Evolutionary conservation across 2,888 invertebrate species (phyloP).

Genomic region (Lasioglossum lativentre): DNA sequence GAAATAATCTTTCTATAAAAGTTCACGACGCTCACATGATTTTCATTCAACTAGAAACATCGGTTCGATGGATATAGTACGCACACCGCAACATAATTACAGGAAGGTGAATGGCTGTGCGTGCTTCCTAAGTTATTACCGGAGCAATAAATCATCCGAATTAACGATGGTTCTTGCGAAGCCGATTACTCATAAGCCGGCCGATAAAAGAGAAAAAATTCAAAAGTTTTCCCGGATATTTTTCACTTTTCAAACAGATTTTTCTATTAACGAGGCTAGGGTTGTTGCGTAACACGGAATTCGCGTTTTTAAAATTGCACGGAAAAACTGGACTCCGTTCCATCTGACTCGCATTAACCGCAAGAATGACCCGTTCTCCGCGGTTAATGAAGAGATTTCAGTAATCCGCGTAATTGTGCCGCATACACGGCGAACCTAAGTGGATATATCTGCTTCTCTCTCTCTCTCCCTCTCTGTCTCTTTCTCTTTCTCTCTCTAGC

Average conservation of each 20-base stretch:
- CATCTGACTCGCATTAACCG: slow-evolving; percentile 23
- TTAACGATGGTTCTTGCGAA: background rate
- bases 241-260: background rate
- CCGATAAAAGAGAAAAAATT: background rate
- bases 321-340: background rate
- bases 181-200: background rate
- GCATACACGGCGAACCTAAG: slow-evolving; percentile 4
- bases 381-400: slow-evolving; percentile 43
- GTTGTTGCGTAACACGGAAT: background rate
- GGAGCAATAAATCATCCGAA: background rate
- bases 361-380: slow-evolving; percentile 2
- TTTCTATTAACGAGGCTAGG: background rate
- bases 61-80: background rate
- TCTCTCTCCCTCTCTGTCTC: no score
- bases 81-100: background rate
- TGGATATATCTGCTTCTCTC: slow-evolving; percentile 4
- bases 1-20: background rate
- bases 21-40: background rate
- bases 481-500: background rate
- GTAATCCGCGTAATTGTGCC: slow-evolving; percentile 37
- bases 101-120: background rate
- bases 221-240: background rate
- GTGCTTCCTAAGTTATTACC: background rate
- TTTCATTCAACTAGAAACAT: background rate
- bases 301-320: background rate